phyloP scores from a whole-genome alignment of 2,888 invertebrate species.

The Parnassius orleans region DNA sequence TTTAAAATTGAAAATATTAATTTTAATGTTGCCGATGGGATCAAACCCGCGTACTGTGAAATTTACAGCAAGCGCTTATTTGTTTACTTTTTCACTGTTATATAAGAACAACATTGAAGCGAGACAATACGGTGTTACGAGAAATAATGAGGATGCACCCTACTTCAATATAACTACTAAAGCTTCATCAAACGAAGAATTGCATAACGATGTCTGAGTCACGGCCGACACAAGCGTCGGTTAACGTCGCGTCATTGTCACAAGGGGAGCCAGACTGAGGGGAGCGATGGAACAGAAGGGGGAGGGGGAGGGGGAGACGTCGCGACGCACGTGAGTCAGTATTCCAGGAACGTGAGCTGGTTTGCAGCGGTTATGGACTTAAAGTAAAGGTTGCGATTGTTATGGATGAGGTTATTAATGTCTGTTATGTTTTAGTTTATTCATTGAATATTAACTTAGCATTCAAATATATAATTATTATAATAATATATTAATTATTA shows the following conservation, averaged over 20 bases:
- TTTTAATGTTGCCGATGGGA: too few species aligned
- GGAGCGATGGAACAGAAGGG: conserved; percentile 2
- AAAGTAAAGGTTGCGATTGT: conserved; percentile 11
- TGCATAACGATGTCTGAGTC: conserved; percentile 37
- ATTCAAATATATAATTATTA: too few species aligned
- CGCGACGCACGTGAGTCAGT: conserved; percentile 47
- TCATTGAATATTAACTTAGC: not conserved
- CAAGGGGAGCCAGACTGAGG: conserved; percentile 39
- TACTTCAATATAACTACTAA: conserved; percentile 10
- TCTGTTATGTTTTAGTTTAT: not conserved
- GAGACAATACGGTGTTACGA: not conserved
- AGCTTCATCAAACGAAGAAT: conserved; percentile 24
- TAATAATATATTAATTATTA: too few species aligned
- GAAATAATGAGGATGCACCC: conserved; percentile 10
- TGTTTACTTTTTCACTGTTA: not conserved
- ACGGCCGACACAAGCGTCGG: conserved; percentile 13
- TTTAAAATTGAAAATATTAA: too few species aligned
- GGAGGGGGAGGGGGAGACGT: conserved; percentile 31
- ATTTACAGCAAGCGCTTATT: too few species aligned
- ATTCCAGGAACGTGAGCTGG: conserved; percentile 39
- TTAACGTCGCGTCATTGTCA: conserved; percentile 24
- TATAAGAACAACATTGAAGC: conserved; percentile 1
- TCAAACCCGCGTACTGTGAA: too few species aligned
- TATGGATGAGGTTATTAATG: not conserved
- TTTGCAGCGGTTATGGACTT: conserved; percentile 17